Percentiles rank a stretch among this genome's conserved stretches.
Evolutionary conservation across 2,113 vertebrate species (phyloP).

Genomic region (Pristiophorus japonicus): DNA sequence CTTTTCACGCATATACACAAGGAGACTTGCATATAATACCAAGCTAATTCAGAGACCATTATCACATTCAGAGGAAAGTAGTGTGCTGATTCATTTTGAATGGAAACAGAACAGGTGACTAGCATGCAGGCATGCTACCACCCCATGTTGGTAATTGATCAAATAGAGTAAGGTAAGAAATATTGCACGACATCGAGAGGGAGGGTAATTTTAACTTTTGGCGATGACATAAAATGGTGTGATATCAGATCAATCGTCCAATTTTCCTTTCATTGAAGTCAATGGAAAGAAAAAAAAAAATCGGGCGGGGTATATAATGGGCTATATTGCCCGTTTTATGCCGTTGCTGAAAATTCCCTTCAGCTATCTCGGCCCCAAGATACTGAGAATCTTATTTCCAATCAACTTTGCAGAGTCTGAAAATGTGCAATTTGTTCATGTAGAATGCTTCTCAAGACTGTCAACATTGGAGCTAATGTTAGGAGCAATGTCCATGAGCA

Average conservation of each 20-base stretch:
- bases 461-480: not conserved
- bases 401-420: not conserved
- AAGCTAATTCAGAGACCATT: not conserved
- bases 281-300: not conserved
- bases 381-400: not conserved
- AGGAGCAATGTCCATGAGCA: not conserved
- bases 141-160: not conserved
- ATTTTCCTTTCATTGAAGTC: not conserved
- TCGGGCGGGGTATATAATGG: not conserved
- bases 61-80: not conserved
- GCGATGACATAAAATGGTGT: not conserved
- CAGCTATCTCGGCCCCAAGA: not conserved
- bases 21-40: not conserved
- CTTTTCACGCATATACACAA: not conserved
- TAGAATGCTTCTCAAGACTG: not conserved
- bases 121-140: not conserved
- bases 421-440: not conserved
- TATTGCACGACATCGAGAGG: not conserved
- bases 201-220: not conserved
- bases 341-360: not conserved
- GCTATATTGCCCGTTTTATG: not conserved
- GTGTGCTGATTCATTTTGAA: not conserved
- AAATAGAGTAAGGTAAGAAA: not conserved
- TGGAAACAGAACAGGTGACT: not conserved
- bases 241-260: not conserved